Percentiles rank a stretch among this genome's conserved stretches.
phyloP scores from a whole-genome alignment of 1,140 invertebrate genomes.

The Tachypleus tridentatus region DNA sequence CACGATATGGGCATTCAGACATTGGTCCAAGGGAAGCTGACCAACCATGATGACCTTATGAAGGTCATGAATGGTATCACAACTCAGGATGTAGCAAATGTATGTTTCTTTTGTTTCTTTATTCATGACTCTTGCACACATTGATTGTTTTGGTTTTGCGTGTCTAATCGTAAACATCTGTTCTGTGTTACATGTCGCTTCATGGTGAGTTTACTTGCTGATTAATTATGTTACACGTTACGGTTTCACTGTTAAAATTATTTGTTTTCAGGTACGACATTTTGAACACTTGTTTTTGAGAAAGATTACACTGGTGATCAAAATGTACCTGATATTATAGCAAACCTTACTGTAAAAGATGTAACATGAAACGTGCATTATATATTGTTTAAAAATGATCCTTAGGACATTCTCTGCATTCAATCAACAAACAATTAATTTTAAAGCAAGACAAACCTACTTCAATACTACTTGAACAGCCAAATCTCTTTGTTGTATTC shows the following conservation, averaged over 20 bases:
- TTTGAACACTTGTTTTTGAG: neutral
- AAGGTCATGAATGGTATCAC: neutral
- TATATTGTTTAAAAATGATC: too few species aligned
- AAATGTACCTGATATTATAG: too few species aligned
- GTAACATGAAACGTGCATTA: too few species aligned
- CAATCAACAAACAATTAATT: too few species aligned
- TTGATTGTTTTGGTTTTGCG: neutral
- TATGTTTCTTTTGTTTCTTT: neutral
- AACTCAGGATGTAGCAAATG: neutral
- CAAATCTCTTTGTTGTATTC: too few species aligned
- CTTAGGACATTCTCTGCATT: too few species aligned
- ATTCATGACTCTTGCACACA: neutral
- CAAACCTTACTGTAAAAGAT: too few species aligned
- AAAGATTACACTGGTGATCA: too few species aligned
- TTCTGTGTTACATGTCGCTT: neutral
- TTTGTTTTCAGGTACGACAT: neutral
- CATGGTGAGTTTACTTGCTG: neutral
- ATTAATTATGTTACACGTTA: neutral
- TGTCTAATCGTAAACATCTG: neutral
- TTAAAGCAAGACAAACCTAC: too few species aligned
- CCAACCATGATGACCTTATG: neutral
- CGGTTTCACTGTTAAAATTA: neutral
- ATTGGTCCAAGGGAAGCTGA: neutral
- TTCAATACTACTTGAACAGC: too few species aligned
- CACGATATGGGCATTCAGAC: neutral